Base-by-base conservation (phyloP, 2,888 invertebrate genomes). In the Syritta pipiens region DNA sequence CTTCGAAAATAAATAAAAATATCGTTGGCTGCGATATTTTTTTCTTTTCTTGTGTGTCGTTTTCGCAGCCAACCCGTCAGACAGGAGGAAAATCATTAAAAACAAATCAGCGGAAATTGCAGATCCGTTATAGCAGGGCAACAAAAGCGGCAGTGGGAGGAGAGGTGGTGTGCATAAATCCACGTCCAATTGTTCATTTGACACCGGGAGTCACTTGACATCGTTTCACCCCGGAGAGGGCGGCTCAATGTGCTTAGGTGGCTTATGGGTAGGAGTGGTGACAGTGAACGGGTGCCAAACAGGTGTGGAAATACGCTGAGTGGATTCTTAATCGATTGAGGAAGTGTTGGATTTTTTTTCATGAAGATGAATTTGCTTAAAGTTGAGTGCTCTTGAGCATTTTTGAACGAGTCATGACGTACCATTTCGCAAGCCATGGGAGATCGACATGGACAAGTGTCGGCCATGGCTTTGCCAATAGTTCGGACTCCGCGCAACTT, bases 71-170 rank as follows among this genome's bases (percentile, higher is more conserved):
- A 59, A 7, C n/a, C 10, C 37, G 49, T 20, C 65, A 62, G 60
- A 71, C 53, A 63, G 57, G 28, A 55, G 53, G 53, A 71, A 71
- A 71, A 77, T 72, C 79, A 72, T 79, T 79, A 79, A 79, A 79
- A 79, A 79, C 79, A 67, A 79, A 79, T 79, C 79, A 79, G 67
- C 72, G 72, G 79, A 79, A 62, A 71, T 79, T 72, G 62, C 72
- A 42, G 62, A 55, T 42, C n/a, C 28, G 48, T 40, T 42, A 28
- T 24, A n/a, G 19, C 14, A 14, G 49, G 30, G 42, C 17, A 17
- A 7, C 9, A 17, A 6, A 9, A 17, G 3, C 42, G 51, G 44
- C 3, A 24, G 37, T 22, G 22, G 17, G 28, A 30, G 40, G 28
- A 19, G 62, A 4, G 14, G 20, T 22, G 7, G 14, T 32, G 22